Conservation (phyloP, 2,113 vertebrate species). For the Poecile atricapillus region DNA sequence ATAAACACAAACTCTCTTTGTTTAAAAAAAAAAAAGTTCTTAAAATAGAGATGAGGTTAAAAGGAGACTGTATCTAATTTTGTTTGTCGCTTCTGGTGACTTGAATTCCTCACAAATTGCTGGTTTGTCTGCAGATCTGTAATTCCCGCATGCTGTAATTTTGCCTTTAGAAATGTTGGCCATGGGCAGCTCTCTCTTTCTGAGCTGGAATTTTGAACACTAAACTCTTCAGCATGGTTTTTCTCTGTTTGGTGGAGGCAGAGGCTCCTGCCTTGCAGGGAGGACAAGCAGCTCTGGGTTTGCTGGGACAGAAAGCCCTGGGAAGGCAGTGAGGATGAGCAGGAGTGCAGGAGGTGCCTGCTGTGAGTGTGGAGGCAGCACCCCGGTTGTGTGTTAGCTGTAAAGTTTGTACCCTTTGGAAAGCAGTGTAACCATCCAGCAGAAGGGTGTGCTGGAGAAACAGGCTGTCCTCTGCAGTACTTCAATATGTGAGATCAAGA, state of each 20-base stretch:
- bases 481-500: background rate
- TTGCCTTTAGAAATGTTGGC: constrained; percentile 52
- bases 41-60: constrained; percentile 58
- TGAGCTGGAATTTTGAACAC: background rate
- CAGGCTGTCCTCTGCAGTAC: background rate
- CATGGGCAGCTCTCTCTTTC: background rate
- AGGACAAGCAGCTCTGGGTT: background rate
- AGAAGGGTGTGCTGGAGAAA: background rate
- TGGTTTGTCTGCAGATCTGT: constrained; percentile 66
- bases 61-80: constrained; percentile 55
- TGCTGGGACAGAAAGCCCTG: background rate
- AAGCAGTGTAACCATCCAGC: background rate
- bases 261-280: background rate
- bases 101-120: constrained; percentile 71
- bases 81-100: constrained; percentile 61
- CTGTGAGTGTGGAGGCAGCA: background rate
- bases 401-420: background rate
- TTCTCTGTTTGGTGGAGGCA: background rate
- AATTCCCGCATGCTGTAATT: constrained; percentile 68
- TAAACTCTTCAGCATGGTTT: background rate
- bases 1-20: background rate
- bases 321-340: background rate
- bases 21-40: background rate
- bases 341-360: background rate
- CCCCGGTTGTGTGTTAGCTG: background rate